Evolutionary conservation across 2,113 vertebrate genomes (phyloP).

Genomic region (Sander vitreus): DNA sequence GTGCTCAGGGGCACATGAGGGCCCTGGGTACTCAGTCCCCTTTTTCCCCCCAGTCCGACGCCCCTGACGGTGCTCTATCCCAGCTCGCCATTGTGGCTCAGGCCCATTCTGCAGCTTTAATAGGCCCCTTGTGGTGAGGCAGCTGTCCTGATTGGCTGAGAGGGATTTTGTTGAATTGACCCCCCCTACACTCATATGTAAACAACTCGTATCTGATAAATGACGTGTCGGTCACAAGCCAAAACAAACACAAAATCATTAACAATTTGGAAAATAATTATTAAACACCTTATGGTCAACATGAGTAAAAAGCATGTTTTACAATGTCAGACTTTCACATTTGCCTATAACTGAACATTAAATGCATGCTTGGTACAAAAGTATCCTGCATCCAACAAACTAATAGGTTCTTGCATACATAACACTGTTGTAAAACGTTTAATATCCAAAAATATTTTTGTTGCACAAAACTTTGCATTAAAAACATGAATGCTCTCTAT

Average conservation of each 20-base stretch:
- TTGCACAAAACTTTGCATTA: not conserved
- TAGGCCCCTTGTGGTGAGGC: conserved; percentile 34
- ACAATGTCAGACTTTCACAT: not conserved
- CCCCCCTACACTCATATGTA: conserved; percentile 7
- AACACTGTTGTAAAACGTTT: not conserved
- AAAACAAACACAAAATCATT: not conserved
- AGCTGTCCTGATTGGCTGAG: conserved; percentile 38
- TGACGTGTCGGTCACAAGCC: conserved; percentile 1
- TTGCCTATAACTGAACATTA: not conserved
- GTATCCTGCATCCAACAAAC: conserved; percentile 4
- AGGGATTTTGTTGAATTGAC: not conserved
- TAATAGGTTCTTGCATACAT: not conserved
- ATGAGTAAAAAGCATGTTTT: not conserved
- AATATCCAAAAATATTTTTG: not conserved
- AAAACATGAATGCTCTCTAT: conserved; percentile 12
- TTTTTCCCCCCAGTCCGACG: too few relatives aligned
- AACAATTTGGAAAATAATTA: not conserved
- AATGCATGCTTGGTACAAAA: conserved; percentile 36
- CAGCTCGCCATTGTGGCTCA: not conserved
- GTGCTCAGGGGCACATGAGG: not conserved
- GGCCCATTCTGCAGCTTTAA: conserved; percentile 15
- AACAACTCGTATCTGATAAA: conserved; percentile 31
- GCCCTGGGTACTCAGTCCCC: too few relatives aligned
- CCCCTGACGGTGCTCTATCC: not conserved
- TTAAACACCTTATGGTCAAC: not conserved